Base-by-base conservation (phyloP, 2,113 vertebrate species). In the Plecotus auritus region DNA sequence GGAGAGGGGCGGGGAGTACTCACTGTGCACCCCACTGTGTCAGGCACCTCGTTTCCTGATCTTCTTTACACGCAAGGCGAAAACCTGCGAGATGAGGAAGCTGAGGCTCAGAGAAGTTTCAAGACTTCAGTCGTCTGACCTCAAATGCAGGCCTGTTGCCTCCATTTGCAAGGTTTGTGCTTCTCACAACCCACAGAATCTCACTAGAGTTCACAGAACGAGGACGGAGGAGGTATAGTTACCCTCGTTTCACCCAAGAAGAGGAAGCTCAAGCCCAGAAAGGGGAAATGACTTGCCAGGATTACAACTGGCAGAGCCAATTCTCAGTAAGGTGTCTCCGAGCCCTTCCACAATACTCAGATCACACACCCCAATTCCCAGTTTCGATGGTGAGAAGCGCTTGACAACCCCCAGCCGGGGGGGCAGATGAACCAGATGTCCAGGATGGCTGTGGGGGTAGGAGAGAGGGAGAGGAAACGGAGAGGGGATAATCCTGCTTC, bases 191-290 rank as follows among this genome's bases (percentile, higher is more conserved):
- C 37, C 47, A 74, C 40, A 47, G 70, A 80, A 61, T 32, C 51
- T 91, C 78, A 40, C 37, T 32, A 28, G 86, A 83, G 28, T 81
- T 91, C 61, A 17, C 3, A 3, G 74, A n/a, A 90, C 28, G 56
- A 28, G 47, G n/a, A 30, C 1, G 1, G 6, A 49, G 22, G 30
- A 69, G 66, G 54, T 69, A 37, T 70, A 47, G 84, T 90, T 30
- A 74, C 22, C 66, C 23, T 69, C 11, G 12, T 73, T 69, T 69
- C 32, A 67, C 54, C 42, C 23, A 9, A 88, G 17, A 78, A 9
- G 47, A 83, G 30, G 67, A 69, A 94, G 42, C 56, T 84, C 22
- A 92, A 93, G 32, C 30, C 32, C 72, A 76, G 18, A 81, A 40
- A 94, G 74, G 64, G 40, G 67, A 61, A 94, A 86, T 69, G 84